Base-by-base conservation (phyloP, 2,888 invertebrate genomes). In the Pherbina coryleti region DNA sequence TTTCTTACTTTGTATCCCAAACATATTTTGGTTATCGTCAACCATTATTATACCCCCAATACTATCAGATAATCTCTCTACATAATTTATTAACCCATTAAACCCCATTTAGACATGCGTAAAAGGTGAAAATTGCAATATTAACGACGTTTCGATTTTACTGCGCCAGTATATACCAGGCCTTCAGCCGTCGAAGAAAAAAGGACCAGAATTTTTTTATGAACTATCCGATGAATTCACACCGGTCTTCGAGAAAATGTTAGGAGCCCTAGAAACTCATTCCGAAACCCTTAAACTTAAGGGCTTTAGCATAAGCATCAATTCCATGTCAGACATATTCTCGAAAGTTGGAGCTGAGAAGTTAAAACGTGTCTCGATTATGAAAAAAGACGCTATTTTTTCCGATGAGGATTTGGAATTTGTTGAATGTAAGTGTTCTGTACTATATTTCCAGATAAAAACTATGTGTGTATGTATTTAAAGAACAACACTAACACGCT, bases 281-380 rank as follows among this genome's bases (percentile, higher is more conserved):
- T 91, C 91, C 34, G 86, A 89, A 0, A 85, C 85, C 2, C 90
- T 96, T 31, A 92, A 92, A 9, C 92, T 95, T 72, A 92, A 92
- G 77, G 94, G 95, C 86, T 96, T 94, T 87, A 96, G 96, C 3
- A 92, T 95, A 44, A 92, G 94, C 2, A 92, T 95, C n/a, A 96
- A 96, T 1, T 95, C 95, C 0, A 91, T 96, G 88, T 96, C 96
- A 90, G 96, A 96, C 90, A 96, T 96, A 0, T 95, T 95, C 86
- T 92, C 95, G 91, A 93, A 93, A 25, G 90, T 91, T 14, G 92
- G 92, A 14, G 89, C 91, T 1, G 92, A 44, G 14, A 44, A 44
- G 14, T 3, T 44, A 44, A 44, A 44, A 44, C 44, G 11, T 11
- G 11, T 14, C 14, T 11, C 62, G 17, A 25, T 5, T 28, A 28